phyloP scores from a whole-genome alignment of 2,797 vertebrate genomes.

The Eurystomus glaucurus region DNA sequence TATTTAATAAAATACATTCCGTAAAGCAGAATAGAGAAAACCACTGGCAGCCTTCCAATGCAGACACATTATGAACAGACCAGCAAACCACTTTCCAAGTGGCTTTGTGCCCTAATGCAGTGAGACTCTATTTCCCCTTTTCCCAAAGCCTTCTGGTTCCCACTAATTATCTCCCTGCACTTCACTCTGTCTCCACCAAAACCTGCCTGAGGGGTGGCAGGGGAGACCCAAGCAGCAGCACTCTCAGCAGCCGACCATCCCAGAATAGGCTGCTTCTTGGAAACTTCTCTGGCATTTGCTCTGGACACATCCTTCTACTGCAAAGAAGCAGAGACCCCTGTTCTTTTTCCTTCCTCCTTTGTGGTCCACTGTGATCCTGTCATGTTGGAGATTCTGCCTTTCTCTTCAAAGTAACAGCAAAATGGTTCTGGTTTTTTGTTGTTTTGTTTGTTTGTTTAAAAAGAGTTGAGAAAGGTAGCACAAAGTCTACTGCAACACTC shows the following conservation, averaged over 20 bases:
- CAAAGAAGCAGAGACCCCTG: not conserved
- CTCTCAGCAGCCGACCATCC: not conserved
- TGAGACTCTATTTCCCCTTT: not conserved
- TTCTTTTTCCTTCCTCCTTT: not conserved
- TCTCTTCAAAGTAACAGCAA: not conserved
- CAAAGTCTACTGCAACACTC: not conserved
- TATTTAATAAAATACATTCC: not conserved
- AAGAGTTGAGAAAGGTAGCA: not conserved
- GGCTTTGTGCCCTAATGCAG: not conserved
- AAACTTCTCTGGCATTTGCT: not conserved
- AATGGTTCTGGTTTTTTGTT: not conserved
- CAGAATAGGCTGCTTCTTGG: not conserved
- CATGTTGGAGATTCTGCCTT: not conserved
- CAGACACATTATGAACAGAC: not conserved
- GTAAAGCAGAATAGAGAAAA: not conserved
- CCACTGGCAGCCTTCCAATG: not conserved
- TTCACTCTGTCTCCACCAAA: not conserved
- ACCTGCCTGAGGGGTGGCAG: not conserved
- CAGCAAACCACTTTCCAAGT: not conserved
- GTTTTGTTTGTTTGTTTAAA: not conserved
- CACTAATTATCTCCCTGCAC: not conserved
- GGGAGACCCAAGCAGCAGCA: not conserved
- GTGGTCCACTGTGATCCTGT: accelerated
- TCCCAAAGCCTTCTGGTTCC: not conserved
- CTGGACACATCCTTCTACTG: not conserved